These are phyloP conservation scores for Cyclura pinguis DNA, from an alignment of 2,797 vertebrate species.

Conservation along the genomic window DNA sequence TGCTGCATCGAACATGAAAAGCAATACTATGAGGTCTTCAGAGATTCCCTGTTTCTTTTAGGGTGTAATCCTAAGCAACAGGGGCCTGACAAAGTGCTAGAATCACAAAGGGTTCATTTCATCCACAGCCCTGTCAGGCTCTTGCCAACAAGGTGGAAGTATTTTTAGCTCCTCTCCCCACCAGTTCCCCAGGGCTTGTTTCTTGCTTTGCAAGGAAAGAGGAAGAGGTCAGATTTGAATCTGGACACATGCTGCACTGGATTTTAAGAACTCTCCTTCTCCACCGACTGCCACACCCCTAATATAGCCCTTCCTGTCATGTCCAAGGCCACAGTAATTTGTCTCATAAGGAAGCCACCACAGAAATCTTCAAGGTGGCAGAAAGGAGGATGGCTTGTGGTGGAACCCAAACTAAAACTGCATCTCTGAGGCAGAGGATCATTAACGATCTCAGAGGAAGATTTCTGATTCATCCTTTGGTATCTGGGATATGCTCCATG, in stretches of 20 bases:
- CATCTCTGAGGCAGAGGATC: no score
- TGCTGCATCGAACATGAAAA: slow-evolving; percentile 61
- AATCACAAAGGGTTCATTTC: background rate
- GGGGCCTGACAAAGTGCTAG: background rate
- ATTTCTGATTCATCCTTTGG: background rate
- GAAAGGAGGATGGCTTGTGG: background rate
- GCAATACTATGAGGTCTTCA: slow-evolving; percentile 58
- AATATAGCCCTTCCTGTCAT: background rate
- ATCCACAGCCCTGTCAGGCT: background rate
- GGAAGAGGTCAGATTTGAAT: background rate
- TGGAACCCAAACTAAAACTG: no score
- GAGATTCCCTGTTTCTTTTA: slow-evolving; percentile 41
- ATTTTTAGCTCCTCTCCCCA: background rate
- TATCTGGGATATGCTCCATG: background rate
- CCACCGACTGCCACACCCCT: background rate
- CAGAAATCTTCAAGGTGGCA: background rate
- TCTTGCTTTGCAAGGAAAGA: background rate
- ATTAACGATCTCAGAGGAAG: background rate
- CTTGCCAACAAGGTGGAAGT: background rate
- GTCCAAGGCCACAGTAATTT: no score
- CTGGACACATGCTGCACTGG: background rate
- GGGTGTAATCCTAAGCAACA: background rate
- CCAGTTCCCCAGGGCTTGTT: background rate
- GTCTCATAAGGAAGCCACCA: background rate
- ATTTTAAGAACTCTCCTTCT: background rate